A percentile compares a stretch with the other conserved stretches of the same genome.
These are phyloP conservation scores for Drosophila bocqueti DNA, from an alignment of 1,140 invertebrate species.

Conservation along the genomic window DNA sequence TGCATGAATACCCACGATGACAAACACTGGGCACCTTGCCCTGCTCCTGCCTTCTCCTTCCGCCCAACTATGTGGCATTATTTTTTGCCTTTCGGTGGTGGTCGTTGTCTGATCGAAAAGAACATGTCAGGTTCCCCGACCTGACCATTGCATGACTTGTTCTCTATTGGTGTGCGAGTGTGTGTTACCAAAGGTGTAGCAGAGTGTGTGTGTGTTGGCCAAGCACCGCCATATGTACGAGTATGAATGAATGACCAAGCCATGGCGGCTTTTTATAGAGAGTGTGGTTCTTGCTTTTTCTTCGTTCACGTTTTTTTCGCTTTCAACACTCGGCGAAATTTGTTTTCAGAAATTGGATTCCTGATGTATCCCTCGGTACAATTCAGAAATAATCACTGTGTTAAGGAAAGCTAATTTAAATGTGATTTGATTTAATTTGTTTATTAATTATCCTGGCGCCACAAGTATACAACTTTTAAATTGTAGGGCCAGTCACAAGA, in stretches of 20 bases:
- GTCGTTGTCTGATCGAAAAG: conserved; percentile 77
- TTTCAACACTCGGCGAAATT: conserved; percentile 19
- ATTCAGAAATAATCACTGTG: neutral
- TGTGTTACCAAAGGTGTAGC: conserved; percentile 8
- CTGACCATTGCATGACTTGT: conserved; percentile 74
- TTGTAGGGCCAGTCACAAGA: too few species aligned
- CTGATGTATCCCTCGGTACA: too few species aligned
- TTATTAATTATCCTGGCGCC: too few species aligned
- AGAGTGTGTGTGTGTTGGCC: conserved; percentile 34
- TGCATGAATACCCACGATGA: conserved; percentile 52
- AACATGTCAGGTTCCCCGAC: conserved; percentile 71
- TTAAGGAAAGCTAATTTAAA: neutral
- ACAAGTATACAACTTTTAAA: too few species aligned
- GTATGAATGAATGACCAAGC: conserved; percentile 51
- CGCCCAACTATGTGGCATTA: conserved; percentile 5
- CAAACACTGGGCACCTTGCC: conserved; percentile 25
- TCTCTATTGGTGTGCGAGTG: conserved; percentile 9
- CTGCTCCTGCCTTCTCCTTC: neutral
- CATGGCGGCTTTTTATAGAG: conserved; percentile 72
- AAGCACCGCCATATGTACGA: conserved; percentile 54
- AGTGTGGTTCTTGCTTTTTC: conserved; percentile 61
- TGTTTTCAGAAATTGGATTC: neutral
- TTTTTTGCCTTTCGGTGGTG: conserved; percentile 42
- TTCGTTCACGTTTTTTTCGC: conserved; percentile 9
- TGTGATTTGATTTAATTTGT: too few species aligned